These are phyloP conservation scores for Ondatra zibethicus DNA, from an alignment of 2,113 vertebrate species.

Conservation along the genomic window DNA sequence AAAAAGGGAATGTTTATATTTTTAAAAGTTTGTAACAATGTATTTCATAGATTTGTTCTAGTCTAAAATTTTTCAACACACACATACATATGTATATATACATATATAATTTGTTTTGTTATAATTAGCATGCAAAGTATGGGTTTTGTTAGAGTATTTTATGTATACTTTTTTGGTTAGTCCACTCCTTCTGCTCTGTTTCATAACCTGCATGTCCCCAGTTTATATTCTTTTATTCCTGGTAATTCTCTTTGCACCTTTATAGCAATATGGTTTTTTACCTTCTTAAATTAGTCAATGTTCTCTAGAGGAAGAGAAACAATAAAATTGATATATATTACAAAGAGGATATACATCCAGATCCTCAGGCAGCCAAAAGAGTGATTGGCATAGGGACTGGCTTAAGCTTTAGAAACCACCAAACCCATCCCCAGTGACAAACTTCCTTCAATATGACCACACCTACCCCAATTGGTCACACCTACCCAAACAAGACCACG, in stretches of 20 bases:
- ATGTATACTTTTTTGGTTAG: background rate
- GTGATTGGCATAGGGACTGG: too few species aligned
- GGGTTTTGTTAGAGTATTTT: background rate
- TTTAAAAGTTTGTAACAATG: background rate
- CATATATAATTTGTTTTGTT: background rate
- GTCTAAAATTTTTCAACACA: too few species aligned
- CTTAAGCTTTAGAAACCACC: background rate
- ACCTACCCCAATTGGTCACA: too few species aligned
- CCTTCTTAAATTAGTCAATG: background rate
- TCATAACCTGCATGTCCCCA: background rate
- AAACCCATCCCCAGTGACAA: background rate
- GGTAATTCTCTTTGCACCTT: background rate
- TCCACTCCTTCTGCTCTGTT: background rate
- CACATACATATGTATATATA: background rate
- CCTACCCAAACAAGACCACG: too few species aligned
- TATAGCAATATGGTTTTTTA: background rate
- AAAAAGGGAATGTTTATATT: background rate
- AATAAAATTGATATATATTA: background rate
- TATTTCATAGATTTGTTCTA: background rate
- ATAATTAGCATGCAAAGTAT: background rate
- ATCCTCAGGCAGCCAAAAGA: background rate
- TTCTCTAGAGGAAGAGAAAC: background rate
- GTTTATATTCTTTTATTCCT: background rate
- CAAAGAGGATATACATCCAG: too few species aligned
- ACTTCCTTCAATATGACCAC: background rate